Evolutionary conservation across 2,888 invertebrate species (phyloP).

Genomic region (Hedychridium roseum): DNA sequence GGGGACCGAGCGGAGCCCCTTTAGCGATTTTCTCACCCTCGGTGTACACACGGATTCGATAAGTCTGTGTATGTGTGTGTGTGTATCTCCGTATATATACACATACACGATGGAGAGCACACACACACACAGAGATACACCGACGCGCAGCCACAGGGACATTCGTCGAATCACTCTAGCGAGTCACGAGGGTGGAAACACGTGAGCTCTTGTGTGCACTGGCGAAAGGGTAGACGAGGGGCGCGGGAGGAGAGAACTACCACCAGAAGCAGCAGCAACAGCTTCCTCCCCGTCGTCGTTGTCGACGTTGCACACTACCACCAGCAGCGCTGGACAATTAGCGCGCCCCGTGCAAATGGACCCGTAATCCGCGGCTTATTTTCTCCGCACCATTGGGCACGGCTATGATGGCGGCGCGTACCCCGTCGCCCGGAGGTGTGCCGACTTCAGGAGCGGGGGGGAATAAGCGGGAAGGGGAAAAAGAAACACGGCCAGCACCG

Average conservation of each 20-base stretch:
- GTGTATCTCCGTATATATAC: constrained; percentile 3
- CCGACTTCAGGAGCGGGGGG: neutral
- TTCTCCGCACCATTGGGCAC: constrained; percentile 30
- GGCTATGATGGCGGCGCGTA: constrained; percentile 9
- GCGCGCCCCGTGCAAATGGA: constrained; percentile 43
- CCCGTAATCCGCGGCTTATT: constrained; percentile 48
- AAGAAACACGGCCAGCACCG: constrained; percentile 1
- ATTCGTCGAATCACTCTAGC: constrained; percentile 29
- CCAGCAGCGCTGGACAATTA: constrained; percentile 35
- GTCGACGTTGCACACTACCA: constrained; percentile 2
- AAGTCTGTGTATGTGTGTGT: constrained; percentile 13
- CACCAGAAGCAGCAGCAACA: too few species aligned
- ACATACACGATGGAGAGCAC: neutral
- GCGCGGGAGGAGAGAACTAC: constrained; percentile 11
- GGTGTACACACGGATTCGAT: constrained; percentile 6
- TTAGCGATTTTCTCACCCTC: constrained; percentile 39
- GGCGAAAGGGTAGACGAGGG: constrained; percentile 13
- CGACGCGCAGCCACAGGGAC: neutral
- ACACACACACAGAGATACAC: neutral
- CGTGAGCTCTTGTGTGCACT: constrained; percentile 20
- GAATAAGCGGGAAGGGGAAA: neutral
- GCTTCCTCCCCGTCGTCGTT: too few species aligned
- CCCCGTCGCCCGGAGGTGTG: neutral
- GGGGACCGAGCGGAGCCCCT: constrained; percentile 23
- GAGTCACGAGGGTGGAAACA: constrained; percentile 36